A percentile compares a stretch with the other conserved stretches of the same genome.
Conservation (phyloP, 2,113 vertebrate genomes). For the Xiphophorus hellerii region DNA sequence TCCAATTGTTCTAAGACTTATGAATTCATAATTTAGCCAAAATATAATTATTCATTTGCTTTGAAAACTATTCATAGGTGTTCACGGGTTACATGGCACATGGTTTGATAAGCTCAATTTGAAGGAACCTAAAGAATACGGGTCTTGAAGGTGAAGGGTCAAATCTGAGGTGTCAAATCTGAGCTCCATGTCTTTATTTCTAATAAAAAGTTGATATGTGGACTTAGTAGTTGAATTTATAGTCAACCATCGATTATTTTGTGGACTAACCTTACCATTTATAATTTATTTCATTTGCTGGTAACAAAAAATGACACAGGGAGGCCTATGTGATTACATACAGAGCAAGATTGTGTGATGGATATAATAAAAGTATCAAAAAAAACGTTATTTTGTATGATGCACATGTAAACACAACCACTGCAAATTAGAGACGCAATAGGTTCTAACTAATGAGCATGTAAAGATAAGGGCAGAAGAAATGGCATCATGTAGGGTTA, state of each 20-base stretch:
- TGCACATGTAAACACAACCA: constrained; percentile 17
- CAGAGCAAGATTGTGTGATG: not conserved
- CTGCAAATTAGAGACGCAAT: constrained; percentile 36
- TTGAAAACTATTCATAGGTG: not conserved
- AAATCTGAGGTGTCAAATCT: not conserved
- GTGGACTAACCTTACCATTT: constrained; percentile 28
- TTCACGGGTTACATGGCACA: not conserved
- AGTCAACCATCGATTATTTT: not conserved
- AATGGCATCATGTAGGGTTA: constrained; percentile 34
- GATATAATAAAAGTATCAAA: constrained; percentile 21
- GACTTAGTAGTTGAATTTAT: constrained; percentile 1
- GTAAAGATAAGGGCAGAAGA: constrained; percentile 32
- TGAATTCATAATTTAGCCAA: not conserved
- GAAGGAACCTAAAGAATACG: not conserved
- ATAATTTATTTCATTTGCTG: constrained; percentile 18
- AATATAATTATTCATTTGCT: not conserved
- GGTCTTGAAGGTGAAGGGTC: not conserved
- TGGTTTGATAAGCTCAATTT: not conserved
- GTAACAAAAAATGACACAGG: constrained; percentile 8
- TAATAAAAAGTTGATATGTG: not conserved
- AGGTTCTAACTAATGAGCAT: constrained; percentile 40
- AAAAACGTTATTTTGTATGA: constrained; percentile 8
- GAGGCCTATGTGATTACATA: constrained; percentile 7
- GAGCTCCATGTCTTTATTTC: not conserved
- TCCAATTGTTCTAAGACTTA: not conserved